A percentile compares a stretch with the other conserved stretches of the same genome.
These are phyloP conservation scores for Phocides pigmalion DNA, from an alignment of 1,140 invertebrate species.

Conservation along the genomic window DNA sequence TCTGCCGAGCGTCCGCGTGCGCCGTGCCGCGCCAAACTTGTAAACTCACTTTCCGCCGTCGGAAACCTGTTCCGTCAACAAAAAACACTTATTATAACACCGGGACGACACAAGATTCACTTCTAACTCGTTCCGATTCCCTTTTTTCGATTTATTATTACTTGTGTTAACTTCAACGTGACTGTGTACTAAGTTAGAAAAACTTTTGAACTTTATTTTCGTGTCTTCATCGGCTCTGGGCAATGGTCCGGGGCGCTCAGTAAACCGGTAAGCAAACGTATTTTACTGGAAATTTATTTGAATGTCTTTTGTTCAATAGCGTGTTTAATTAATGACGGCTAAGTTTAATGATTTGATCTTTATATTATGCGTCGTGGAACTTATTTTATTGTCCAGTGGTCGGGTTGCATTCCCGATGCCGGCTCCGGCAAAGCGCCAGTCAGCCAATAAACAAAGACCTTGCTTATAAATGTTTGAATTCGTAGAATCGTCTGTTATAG, in stretches of 20 bases:
- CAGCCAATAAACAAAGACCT: conserved; percentile 43
- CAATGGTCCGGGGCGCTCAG: conserved; percentile 64
- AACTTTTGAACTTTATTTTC: conserved; percentile 62
- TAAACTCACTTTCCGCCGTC: conserved; percentile 62
- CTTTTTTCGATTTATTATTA: conserved; percentile 31
- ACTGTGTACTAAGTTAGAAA: conserved; percentile 57
- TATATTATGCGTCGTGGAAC: conserved; percentile 14
- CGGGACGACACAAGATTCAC: conserved; percentile 46
- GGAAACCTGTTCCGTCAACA: conserved; percentile 58
- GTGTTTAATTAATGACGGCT: conserved; percentile 13
- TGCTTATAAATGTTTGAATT: conserved; percentile 47
- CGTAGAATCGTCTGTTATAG: conserved; percentile 44
- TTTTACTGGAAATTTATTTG: conserved; percentile 64
- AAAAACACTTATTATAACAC: conserved; percentile 51
- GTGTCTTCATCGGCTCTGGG: conserved; percentile 57
- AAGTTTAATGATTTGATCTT: conserved; percentile 4
- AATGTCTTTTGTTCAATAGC: conserved; percentile 38
- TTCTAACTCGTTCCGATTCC: conserved; percentile 39
- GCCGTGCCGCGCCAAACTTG: conserved; percentile 56
- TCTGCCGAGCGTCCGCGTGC: conserved; percentile 53
- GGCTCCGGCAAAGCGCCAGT: conserved; percentile 41
- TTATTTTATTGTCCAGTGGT: conserved; percentile 31
- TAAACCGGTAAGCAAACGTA: conserved; percentile 79
- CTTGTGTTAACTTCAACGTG: conserved; percentile 48
- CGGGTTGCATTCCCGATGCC: conserved; percentile 40